A percentile compares a stretch with the other conserved stretches of the same genome.
phyloP scores from a whole-genome alignment of 2,888 invertebrate genomes.

The Coleophora deauratella region DNA sequence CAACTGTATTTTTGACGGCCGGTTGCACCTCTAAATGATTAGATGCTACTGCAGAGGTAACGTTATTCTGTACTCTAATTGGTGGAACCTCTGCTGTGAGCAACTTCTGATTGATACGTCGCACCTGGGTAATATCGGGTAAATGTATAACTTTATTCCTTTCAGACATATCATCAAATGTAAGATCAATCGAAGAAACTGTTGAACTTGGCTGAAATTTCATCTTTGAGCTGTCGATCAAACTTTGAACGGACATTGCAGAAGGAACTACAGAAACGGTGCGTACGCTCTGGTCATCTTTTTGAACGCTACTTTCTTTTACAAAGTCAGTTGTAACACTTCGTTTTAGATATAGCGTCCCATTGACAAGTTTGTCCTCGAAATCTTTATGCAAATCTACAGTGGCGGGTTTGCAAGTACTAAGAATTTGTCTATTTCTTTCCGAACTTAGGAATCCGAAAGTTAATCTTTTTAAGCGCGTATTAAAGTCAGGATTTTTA shows the following conservation, averaged over 20 bases:
- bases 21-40: too few relatives aligned
- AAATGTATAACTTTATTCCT: slow-evolving; percentile 44
- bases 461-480: slow-evolving; percentile 45
- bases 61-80: slow-evolving; percentile 15
- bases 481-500: slow-evolving; percentile 65
- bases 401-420: slow-evolving; percentile 49
- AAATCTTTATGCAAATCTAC: slow-evolving; percentile 54
- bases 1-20: too few relatives aligned
- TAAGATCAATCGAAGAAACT: not conserved
- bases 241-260: slow-evolving; percentile 36
- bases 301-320: slow-evolving; percentile 1
- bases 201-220: slow-evolving; percentile 7
- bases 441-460: slow-evolving; percentile 44
- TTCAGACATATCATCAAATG: slow-evolving; percentile 17
- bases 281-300: slow-evolving; percentile 9
- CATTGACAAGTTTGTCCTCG: slow-evolving; percentile 42
- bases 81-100: slow-evolving; percentile 52
- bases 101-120: slow-evolving; percentile 46
- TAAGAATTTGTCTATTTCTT: slow-evolving; percentile 42
- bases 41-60: too few relatives aligned
- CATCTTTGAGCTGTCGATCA: slow-evolving; percentile 26
- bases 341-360: slow-evolving; percentile 40
- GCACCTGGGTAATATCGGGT: slow-evolving; percentile 43
- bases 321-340: slow-evolving; percentile 1
- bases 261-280: slow-evolving; percentile 32